A percentile compares a stretch with the other conserved stretches of the same genome.
Evolutionary conservation across 2,113 vertebrate genomes (phyloP).

Genomic region (Malurus cyaneus): DNA sequence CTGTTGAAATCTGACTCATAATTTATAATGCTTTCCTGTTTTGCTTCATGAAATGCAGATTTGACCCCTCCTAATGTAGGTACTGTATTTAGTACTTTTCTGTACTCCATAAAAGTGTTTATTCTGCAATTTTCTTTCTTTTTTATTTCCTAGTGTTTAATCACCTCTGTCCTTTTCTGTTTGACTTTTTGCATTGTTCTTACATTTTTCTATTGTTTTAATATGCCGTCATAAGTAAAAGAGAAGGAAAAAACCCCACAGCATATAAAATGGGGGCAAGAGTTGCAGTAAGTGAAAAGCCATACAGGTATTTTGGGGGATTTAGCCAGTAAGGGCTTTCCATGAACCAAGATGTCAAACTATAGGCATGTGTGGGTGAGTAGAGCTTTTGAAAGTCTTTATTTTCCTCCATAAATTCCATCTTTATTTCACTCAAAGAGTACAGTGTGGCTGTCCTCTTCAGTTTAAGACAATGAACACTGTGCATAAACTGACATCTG

Average conservation of each 20-base stretch:
- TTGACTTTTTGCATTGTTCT: constrained; percentile 67
- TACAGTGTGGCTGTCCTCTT: background rate
- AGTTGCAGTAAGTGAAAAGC: background rate
- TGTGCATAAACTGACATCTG: background rate
- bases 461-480: background rate
- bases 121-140: background rate
- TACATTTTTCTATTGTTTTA: constrained; percentile 68
- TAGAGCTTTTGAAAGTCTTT: background rate
- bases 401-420: background rate
- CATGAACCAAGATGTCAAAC: background rate
- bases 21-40: constrained; percentile 79
- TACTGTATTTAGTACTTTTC: constrained; percentile 85
- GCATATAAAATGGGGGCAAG: background rate
- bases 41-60: constrained; percentile 83
- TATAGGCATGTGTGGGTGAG: background rate
- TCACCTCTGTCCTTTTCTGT: constrained; percentile 30
- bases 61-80: constrained; percentile 88
- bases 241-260: background rate
- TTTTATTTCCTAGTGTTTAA: background rate
- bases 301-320: background rate
- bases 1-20: constrained; percentile 71
- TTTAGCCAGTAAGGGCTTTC: background rate
- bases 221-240: constrained; percentile 65
- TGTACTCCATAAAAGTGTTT: constrained; percentile 64
- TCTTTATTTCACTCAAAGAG: background rate